phyloP scores from a whole-genome alignment of 2,888 invertebrate genomes.

The Catocala nupta region DNA sequence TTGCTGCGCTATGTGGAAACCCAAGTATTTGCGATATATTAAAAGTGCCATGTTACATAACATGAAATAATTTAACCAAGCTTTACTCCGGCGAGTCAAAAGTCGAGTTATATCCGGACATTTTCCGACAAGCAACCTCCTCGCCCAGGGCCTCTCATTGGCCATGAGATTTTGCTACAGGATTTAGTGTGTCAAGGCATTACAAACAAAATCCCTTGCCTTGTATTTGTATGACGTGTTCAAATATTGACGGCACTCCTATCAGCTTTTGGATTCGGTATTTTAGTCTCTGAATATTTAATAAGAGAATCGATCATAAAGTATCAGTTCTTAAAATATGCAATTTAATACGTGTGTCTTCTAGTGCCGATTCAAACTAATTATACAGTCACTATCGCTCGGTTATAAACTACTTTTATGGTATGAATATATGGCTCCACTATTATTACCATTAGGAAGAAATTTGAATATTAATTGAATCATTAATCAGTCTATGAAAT shows the following conservation, averaged over 20 bases:
- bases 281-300: neutral
- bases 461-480: neutral
- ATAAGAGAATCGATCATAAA: neutral
- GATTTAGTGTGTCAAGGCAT: slow-evolving; percentile 10
- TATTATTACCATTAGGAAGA: no score
- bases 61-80: neutral
- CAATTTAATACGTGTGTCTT: neutral
- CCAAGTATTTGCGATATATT: no score
- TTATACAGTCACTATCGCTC: no score
- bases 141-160: slow-evolving; percentile 20
- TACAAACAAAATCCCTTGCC: slow-evolving; percentile 6
- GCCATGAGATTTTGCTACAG: slow-evolving; percentile 13
- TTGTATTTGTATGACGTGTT: slow-evolving; percentile 3
- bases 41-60: no score
- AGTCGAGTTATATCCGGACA: neutral
- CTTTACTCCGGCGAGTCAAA: neutral
- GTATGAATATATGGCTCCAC: no score
- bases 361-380: no score
- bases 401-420: no score
- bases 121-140: slow-evolving; percentile 6
- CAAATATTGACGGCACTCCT: slow-evolving; percentile 1
- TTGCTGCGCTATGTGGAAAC: no score
- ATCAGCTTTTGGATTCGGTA: neutral
- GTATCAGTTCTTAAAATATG: neutral
- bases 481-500: no score